These are phyloP conservation scores for Stenichneumon culpator DNA, from an alignment of 2,888 invertebrate genomes.

Conservation along the genomic window DNA sequence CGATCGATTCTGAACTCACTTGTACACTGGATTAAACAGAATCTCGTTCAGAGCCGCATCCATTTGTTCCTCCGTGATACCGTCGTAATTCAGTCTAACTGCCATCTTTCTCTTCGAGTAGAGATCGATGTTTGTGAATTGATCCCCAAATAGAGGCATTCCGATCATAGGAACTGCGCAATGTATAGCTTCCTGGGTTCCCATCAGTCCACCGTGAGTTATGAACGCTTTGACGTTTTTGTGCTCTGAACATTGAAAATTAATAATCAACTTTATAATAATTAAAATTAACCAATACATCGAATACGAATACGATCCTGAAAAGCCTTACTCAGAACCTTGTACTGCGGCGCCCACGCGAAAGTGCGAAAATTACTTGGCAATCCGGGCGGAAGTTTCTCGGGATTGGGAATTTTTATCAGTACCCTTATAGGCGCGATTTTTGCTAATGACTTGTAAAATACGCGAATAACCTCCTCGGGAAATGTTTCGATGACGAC, in stretches of 20 bases:
- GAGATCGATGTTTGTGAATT: constrained; percentile 75
- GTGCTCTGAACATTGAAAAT: constrained; percentile 73
- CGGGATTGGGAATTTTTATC: constrained; percentile 72
- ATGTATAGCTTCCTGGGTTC: constrained; percentile 74
- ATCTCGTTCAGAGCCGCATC: constrained; percentile 73
- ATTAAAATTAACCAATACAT: neutral
- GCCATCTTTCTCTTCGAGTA: constrained; percentile 73
- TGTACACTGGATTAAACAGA: constrained; percentile 74
- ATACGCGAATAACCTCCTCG: constrained; percentile 64
- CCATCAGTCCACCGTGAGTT: constrained; percentile 76
- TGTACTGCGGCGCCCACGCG: constrained; percentile 77
- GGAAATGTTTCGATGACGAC: constrained; percentile 75
- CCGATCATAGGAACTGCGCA: constrained; percentile 75
- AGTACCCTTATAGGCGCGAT: constrained; percentile 75
- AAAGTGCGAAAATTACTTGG: constrained; percentile 73
- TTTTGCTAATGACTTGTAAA: constrained; percentile 75
- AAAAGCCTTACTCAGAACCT: constrained; percentile 73
- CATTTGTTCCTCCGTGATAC: constrained; percentile 72
- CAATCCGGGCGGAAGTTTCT: constrained; percentile 73
- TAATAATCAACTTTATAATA: neutral
- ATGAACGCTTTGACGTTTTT: constrained; percentile 81
- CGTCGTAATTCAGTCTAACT: constrained; percentile 65
- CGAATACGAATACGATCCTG: neutral
- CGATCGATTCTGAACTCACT: constrained; percentile 45
- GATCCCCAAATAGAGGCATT: constrained; percentile 76